phyloP scores from a whole-genome alignment of 37 sponge, comb jelly and placozoan genomes.

The Petrosia ficiformis region DNA sequence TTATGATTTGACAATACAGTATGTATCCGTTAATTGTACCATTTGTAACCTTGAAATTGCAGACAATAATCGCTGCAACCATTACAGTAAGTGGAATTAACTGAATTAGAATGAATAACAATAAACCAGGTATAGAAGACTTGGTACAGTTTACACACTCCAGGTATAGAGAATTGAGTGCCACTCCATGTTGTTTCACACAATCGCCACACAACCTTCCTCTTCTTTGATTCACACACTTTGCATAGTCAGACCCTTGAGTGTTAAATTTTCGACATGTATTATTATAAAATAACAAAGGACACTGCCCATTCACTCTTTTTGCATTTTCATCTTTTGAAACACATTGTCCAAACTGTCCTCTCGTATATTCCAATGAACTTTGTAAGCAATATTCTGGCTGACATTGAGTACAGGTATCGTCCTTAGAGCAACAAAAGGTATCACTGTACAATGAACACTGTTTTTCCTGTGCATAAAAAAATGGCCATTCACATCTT shows the following conservation, averaged over 20 bases:
- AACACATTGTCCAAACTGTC: background rate
- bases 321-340: background rate
- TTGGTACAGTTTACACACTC: background rate
- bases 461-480: too few species aligned
- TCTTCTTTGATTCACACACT: background rate
- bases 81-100: conserved; percentile 16
- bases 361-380: too few species aligned
- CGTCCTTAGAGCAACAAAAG: too few species aligned
- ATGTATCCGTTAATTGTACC: conserved; percentile 22
- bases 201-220: background rate
- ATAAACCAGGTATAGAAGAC: background rate
- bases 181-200: background rate
- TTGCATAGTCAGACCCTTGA: background rate
- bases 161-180: background rate
- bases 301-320: background rate
- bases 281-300: background rate
- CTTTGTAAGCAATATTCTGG: too few species aligned
- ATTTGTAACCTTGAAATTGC: conserved; percentile 19
- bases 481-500: too few species aligned
- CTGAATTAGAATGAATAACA: conserved; percentile 5
- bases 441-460: too few species aligned
- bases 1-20: conserved; percentile 11
- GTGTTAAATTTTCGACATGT: background rate
- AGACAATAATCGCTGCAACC: conserved; percentile 2
- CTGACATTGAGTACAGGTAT: too few species aligned